A percentile compares a stretch with the other conserved stretches of the same genome.
These are phyloP conservation scores for Cacoxenus indagator DNA, from an alignment of 2,888 invertebrate genomes.

Conservation along the genomic window DNA sequence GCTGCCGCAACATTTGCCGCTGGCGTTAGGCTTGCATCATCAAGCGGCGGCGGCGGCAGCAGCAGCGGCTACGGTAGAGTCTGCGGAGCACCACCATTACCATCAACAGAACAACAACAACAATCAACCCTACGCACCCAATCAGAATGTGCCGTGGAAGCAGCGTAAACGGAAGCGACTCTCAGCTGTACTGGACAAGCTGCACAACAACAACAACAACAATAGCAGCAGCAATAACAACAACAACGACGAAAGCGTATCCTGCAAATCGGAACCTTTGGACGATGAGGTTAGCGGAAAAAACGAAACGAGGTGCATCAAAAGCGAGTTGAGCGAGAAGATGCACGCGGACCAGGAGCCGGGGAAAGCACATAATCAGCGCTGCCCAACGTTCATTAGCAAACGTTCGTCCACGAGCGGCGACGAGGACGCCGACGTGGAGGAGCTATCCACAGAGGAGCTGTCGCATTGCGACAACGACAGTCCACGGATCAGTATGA, in stretches of 20 bases:
- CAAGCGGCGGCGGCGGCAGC: conserved; percentile 62
- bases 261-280: conserved; percentile 53
- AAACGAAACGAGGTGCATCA: conserved; percentile 45
- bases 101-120: conserved; percentile 70
- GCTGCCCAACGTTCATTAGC: conserved; percentile 26
- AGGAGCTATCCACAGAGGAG: conserved; percentile 59
- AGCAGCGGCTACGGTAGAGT: conserved; percentile 54
- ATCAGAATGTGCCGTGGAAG: conserved; percentile 77
- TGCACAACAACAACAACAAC: conserved; percentile 73
- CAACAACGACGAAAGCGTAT: conserved; percentile 45
- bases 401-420: conserved; percentile 57
- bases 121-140: conserved; percentile 75
- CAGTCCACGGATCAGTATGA: conserved; percentile 68
- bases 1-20: conserved; percentile 59
- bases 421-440: conserved; percentile 57
- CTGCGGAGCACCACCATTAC: conserved; percentile 61
- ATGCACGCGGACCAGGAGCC: neutral
- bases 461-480: conserved; percentile 53
- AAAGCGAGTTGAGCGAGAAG: conserved; percentile 37
- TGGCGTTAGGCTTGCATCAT: conserved; percentile 61
- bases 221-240: conserved; percentile 70
- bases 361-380: neutral
- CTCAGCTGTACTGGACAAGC: conserved; percentile 84
- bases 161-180: conserved; percentile 84
- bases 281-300: conserved; percentile 41